phyloP scores from a whole-genome alignment of 2,888 invertebrate genomes.

The Polymixis flavicincta region DNA sequence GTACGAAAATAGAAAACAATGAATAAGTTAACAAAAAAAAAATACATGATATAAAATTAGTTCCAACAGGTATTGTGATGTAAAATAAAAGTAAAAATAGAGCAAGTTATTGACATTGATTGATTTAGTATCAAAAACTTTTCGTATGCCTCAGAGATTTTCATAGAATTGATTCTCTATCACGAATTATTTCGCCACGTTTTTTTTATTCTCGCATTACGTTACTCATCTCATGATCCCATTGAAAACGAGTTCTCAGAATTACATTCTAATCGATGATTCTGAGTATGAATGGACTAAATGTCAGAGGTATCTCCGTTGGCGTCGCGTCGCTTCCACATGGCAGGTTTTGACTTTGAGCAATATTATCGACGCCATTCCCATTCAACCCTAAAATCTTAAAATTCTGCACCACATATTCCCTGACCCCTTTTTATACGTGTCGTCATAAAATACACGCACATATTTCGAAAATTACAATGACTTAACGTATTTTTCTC shows the following conservation, averaged over 20 bases:
- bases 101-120: conserved; percentile 16
- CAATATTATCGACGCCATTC: conserved; percentile 5
- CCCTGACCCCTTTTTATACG: conserved; percentile 10
- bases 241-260: conserved; percentile 60
- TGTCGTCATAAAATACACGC: conserved; percentile 27
- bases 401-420: conserved; percentile 6
- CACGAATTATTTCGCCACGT: conserved; percentile 43
- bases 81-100: conserved; percentile 24
- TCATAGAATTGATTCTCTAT: neutral
- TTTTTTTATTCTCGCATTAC: conserved; percentile 20
- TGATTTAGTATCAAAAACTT: conserved; percentile 9
- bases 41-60: neutral
- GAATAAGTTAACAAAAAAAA: conserved; percentile 3
- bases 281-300: conserved; percentile 55
- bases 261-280: conserved; percentile 60
- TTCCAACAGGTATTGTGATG: neutral
- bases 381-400: conserved; percentile 2
- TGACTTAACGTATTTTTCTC: conserved; percentile 66
- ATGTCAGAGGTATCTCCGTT: conserved; percentile 50
- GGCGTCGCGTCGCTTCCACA: conserved; percentile 3
- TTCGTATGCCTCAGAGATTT: conserved; percentile 4
- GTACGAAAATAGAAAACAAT: neutral
- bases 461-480: conserved; percentile 59
- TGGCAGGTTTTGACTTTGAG: neutral
- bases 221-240: conserved; percentile 54